Evolutionary conservation across 2,888 invertebrate genomes (phyloP).

Genomic region (Pammene fasciana): DNA sequence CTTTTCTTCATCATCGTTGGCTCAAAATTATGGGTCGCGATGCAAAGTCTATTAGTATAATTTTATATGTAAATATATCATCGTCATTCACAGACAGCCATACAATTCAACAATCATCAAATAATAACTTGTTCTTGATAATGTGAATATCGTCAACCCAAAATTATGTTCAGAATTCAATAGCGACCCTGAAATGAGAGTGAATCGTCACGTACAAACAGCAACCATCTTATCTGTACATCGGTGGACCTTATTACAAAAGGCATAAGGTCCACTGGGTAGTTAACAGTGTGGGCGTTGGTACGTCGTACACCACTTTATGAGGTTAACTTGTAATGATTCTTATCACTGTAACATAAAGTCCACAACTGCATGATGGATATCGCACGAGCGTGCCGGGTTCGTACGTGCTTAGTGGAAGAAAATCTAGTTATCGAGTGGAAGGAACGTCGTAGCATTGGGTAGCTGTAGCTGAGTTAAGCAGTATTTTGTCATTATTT

Average conservation of each 20-base stretch:
- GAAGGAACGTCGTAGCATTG: conserved; percentile 3
- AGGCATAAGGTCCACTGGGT: no score
- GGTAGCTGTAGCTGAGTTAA: neutral
- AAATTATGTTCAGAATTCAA: conserved; percentile 1
- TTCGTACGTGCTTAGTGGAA: conserved; percentile 30
- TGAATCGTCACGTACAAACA: conserved; percentile 32
- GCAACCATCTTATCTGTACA: no score
- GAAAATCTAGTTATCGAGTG: conserved; percentile 33
- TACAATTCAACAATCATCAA: no score
- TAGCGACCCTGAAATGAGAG: conserved; percentile 21
- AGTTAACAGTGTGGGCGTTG: no score
- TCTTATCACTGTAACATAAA: conserved; percentile 7
- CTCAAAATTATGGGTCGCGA: no score
- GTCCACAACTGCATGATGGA: neutral
- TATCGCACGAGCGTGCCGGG: neutral
- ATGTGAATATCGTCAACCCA: no score
- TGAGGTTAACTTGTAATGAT: neutral
- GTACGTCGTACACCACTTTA: conserved; percentile 5
- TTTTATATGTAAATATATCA: no score
- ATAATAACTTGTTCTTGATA: no score
- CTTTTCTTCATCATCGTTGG: no score
- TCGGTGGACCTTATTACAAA: no score
- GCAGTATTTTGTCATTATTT: conserved; percentile 12
- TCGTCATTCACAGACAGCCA: no score
- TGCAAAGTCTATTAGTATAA: no score